A percentile compares a stretch with the other conserved stretches of the same genome.
These are phyloP conservation scores for Noctilio leporinus DNA, from an alignment of 2,113 vertebrate species.

Conservation along the genomic window DNA sequence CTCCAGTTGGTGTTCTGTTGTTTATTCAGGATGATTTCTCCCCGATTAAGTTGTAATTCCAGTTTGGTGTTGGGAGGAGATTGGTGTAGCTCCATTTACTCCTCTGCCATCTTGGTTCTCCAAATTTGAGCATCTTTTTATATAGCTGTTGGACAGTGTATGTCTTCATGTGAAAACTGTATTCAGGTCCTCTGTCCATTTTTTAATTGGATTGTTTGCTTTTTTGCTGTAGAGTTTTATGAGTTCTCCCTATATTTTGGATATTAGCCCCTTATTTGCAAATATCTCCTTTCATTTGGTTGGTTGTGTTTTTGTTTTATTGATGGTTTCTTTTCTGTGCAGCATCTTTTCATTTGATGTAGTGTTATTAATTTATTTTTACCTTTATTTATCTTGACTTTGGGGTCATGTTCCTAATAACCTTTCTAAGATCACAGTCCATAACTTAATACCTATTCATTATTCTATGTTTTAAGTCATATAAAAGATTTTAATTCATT, in stretches of 20 bases:
- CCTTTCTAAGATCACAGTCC: not conserved
- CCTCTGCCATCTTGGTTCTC: too few species aligned
- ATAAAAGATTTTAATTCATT: not conserved
- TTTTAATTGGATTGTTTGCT: not conserved
- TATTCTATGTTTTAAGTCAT: not conserved
- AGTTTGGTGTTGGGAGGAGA: too few species aligned
- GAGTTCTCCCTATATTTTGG: not conserved
- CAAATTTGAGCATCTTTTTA: not conserved
- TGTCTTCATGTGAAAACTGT: not conserved
- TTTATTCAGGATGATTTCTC: too few species aligned
- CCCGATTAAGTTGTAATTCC: too few species aligned
- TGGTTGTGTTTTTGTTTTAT: not conserved
- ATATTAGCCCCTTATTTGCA: not conserved
- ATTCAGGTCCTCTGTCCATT: not conserved
- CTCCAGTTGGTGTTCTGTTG: too few species aligned
- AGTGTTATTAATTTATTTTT: not conserved
- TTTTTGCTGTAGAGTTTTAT: not conserved
- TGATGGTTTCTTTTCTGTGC: not conserved
- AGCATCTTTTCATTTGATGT: not conserved
- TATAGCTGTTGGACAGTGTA: not conserved
- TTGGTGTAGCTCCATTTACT: too few species aligned
- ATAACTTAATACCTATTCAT: not conserved
- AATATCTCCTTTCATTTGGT: not conserved
- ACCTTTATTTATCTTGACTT: not conserved
- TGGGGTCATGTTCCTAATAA: not conserved